Conservation (phyloP, 2,113 vertebrate species). For the Salvelinus sp. region DNA sequence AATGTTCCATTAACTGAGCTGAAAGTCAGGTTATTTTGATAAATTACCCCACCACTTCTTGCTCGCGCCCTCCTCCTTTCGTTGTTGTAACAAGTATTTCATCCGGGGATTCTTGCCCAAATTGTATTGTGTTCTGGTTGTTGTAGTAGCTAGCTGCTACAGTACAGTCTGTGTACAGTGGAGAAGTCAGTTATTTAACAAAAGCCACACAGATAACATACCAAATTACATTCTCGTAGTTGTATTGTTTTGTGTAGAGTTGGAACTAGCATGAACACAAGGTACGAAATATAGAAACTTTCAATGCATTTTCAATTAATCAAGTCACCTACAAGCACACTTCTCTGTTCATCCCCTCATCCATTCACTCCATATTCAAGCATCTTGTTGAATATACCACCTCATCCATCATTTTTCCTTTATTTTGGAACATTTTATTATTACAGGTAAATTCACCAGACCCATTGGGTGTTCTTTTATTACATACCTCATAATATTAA, state of each 20-base stretch:
- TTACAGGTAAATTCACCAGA: neutral
- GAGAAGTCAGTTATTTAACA: too few species aligned
- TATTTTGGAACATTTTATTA: neutral
- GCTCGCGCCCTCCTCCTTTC: conserved; percentile 4
- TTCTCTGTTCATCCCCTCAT: neutral
- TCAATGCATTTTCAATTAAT: neutral
- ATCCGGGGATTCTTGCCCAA: neutral
- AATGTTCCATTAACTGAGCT: conserved; percentile 1
- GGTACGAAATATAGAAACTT: neutral
- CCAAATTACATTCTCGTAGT: neutral
- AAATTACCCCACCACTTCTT: conserved; percentile 6
- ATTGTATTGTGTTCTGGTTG: neutral
- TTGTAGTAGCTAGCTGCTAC: neutral
- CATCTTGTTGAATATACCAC: neutral
- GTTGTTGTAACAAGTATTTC: conserved; percentile 8
- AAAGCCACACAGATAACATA: neutral
- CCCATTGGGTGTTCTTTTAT: neutral
- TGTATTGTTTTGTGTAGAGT: neutral
- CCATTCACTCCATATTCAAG: neutral
- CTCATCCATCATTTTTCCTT: neutral
- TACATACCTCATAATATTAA: too few species aligned
- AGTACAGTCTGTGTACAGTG: too few species aligned
- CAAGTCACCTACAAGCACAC: too few species aligned
- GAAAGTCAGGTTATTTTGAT: neutral
- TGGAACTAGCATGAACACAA: neutral